Percentiles rank a stretch among this genome's conserved stretches.
These are phyloP conservation scores for Orthosia cruda DNA, from an alignment of 2,888 invertebrate genomes.

Conservation along the genomic window DNA sequence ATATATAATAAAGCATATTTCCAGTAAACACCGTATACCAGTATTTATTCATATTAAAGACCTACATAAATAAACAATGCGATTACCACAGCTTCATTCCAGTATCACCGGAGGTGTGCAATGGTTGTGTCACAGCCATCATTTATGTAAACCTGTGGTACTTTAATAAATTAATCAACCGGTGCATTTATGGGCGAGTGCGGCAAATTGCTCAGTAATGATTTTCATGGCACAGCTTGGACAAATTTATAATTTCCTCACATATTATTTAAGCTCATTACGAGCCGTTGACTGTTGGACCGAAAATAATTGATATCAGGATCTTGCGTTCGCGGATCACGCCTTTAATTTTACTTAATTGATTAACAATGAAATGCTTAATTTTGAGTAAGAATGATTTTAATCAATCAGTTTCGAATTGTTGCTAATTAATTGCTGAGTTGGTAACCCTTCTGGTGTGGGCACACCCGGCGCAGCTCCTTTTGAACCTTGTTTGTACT, in stretches of 20 bases:
- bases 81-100: too few species aligned
- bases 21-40: too few species aligned
- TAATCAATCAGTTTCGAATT: conserved; percentile 4
- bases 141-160: too few species aligned
- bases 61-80: too few species aligned
- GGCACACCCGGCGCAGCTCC: too few species aligned
- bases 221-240: conserved; percentile 82
- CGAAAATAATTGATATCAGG: conserved; percentile 67
- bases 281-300: conserved; percentile 61
- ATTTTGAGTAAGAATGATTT: conserved; percentile 28
- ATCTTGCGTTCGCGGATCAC: conserved; percentile 62
- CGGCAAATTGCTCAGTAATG: conserved; percentile 85
- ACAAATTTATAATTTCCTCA: conserved; percentile 82
- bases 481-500: too few species aligned
- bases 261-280: conserved; percentile 72
- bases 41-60: too few species aligned
- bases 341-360: conserved; percentile 53
- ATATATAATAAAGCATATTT: too few species aligned
- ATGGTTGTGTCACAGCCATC: too few species aligned
- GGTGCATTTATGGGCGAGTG: conserved; percentile 82
- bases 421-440: too few species aligned
- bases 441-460: too few species aligned
- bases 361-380: conserved; percentile 29
- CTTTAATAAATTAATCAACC: conserved; percentile 85
- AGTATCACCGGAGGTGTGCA: too few species aligned